Base-by-base conservation (phyloP, 30 jellyfish, hydroid and myxozoan genomes). In the Nemopilema nomurai region DNA sequence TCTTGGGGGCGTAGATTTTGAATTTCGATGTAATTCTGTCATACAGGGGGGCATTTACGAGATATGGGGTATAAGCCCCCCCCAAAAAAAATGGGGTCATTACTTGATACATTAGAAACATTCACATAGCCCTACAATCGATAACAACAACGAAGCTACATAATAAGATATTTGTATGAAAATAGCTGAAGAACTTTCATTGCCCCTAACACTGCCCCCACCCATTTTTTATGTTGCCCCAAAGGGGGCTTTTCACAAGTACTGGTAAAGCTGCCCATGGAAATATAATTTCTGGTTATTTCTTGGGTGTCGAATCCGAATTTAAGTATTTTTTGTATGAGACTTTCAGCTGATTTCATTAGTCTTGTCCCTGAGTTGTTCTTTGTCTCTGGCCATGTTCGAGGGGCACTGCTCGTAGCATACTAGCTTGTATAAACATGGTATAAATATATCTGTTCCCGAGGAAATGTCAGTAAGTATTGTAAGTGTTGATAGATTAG, bases 191-290 rank as follows among this genome's bases (percentile, higher is more conserved):
- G 57, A 41, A 41, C 57, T 41, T 41, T 41, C 6, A 41, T 41
- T 41, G 57, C 57, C 57, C 57, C 57, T 41, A 41, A 41, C 57
- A 41, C 57, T 41, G 57, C 57, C 57, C 57, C 13, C 57, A 41
- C 13, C 57, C 57, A 41, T 77, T 77, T 20, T 41, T 41, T 3
- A 3, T 6, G 50, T 17, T 23, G 51, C 87, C 87, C 28, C 52
- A 31, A 75, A 51, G 62, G 87, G 76, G 77, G 87, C 76, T 49
- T 49, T 77, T 7, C 76, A 51, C 87, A 77, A 28, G 64, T 77
- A 51, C 76, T 62, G 28, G 87, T 51, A 51, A 77, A 77, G 87
- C 73, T 77, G 21, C 63, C 85, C 24, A 77, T 49, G 9, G 20
- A 77, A 32, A 51, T 28, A 77, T 51, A 51, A 22, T 77, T 51